Conservation (phyloP, 2,888 invertebrate genomes). For the Tenthredo livida region DNA sequence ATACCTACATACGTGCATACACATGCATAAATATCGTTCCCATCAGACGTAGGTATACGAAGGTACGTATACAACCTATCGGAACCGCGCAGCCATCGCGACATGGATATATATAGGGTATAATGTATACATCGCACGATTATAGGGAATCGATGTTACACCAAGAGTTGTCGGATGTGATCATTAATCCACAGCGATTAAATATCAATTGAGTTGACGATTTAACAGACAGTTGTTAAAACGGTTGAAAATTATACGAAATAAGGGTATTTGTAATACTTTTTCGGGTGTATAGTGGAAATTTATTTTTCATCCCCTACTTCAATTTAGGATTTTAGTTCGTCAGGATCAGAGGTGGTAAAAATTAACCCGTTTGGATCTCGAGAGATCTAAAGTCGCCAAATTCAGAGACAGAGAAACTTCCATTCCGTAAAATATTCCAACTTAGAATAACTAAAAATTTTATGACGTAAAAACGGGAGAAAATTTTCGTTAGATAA, state of each 20-base stretch:
- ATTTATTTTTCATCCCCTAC: background rate
- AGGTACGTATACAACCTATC: slow-evolving; percentile 13
- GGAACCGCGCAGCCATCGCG: slow-evolving; percentile 20
- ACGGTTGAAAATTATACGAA: background rate
- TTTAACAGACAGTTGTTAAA: background rate
- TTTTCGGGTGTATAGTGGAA: background rate
- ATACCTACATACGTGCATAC: background rate
- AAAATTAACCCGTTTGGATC: background rate
- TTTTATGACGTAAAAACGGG: background rate
- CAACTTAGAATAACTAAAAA: background rate
- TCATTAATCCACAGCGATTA: slow-evolving; percentile 15
- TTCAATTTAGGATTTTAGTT: background rate
- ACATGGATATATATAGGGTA: background rate
- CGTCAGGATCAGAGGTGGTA: no score
- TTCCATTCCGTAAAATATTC: background rate
- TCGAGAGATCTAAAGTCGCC: background rate
- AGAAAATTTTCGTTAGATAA: background rate
- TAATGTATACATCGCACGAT: background rate
- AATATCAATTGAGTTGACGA: slow-evolving; percentile 5
- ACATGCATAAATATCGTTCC: background rate
- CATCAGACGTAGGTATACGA: background rate
- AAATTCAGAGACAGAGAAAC: background rate
- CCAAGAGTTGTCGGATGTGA: slow-evolving; percentile 13
- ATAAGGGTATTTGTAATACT: background rate
- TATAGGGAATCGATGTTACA: slow-evolving; percentile 47